Evolutionary conservation across 2,888 invertebrate species (phyloP).

Genomic region (Macaria notata): DNA sequence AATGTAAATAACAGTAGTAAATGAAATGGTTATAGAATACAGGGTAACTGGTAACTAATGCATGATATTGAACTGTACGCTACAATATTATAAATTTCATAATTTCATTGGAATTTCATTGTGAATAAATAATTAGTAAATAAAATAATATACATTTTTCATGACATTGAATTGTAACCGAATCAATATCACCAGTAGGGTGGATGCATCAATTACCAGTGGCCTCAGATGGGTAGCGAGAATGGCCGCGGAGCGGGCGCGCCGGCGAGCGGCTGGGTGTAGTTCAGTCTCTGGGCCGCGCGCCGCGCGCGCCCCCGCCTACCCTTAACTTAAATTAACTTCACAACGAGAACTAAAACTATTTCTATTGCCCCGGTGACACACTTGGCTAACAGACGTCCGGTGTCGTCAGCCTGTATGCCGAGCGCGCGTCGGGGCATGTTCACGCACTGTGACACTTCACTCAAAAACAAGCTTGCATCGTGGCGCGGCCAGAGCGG

Average conservation of each 20-base stretch:
- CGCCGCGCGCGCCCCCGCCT: slow-evolving; percentile 62
- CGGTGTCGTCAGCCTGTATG: too few relatives aligned
- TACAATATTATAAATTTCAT: too few relatives aligned
- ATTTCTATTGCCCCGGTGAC: slow-evolving; percentile 41
- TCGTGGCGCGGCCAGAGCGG: slow-evolving; percentile 1
- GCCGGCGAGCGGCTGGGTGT: slow-evolving; percentile 69
- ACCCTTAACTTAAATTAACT: slow-evolving; percentile 72
- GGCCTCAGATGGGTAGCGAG: slow-evolving; percentile 49
- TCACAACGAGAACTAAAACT: slow-evolving; percentile 80
- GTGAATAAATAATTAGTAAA: too few relatives aligned
- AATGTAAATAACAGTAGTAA: slow-evolving; percentile 70
- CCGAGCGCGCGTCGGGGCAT: too few relatives aligned
- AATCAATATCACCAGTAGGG: too few relatives aligned
- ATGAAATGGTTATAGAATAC: slow-evolving; percentile 64
- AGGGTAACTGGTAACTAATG: slow-evolving; percentile 24
- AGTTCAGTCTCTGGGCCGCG: slow-evolving; percentile 76
- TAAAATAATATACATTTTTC: too few relatives aligned
- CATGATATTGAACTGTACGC: too few relatives aligned
- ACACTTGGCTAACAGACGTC: too few relatives aligned
- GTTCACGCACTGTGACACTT: too few relatives aligned
- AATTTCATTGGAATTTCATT: too few relatives aligned
- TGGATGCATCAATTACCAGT: slow-evolving; percentile 24
- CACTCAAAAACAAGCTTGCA: too few relatives aligned
- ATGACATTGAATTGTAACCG: too few relatives aligned
- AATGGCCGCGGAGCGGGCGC: slow-evolving; percentile 66